phyloP scores from a whole-genome alignment of 2,113 vertebrate genomes.

The Pterocles burchelli region DNA sequence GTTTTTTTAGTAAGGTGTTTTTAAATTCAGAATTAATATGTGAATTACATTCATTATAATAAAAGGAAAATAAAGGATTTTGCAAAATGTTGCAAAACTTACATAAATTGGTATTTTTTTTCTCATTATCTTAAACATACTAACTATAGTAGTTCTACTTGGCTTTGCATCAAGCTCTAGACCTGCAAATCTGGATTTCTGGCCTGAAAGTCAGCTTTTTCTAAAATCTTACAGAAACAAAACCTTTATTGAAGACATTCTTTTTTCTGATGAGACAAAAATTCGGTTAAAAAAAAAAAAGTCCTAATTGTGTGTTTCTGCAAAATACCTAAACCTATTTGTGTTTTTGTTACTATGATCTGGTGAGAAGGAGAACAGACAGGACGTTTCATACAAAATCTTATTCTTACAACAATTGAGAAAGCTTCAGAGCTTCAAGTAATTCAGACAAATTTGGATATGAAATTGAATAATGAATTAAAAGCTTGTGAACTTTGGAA shows the following conservation, averaged over 20 bases:
- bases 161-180: not conserved
- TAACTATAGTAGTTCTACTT: not conserved
- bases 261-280: not conserved
- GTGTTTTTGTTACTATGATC: not conserved
- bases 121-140: not conserved
- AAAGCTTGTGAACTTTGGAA: not conserved
- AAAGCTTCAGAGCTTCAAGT: not conserved
- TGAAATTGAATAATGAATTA: not conserved
- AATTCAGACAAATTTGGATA: not conserved
- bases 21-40: not conserved
- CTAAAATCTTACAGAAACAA: not conserved
- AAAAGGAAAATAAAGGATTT: not conserved
- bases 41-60: not conserved
- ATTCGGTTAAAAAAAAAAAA: not conserved
- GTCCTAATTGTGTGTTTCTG: accelerated
- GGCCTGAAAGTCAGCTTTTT: not conserved
- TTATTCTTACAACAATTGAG: not conserved
- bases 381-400: not conserved
- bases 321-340: not conserved
- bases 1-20: not conserved
- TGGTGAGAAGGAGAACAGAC: not conserved
- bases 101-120: not conserved
- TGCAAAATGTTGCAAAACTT: not conserved
- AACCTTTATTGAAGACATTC: not conserved
- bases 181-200: not conserved